Evolutionary conservation across 2,797 vertebrate species (phyloP).

Genomic region (Momotus momota): DNA sequence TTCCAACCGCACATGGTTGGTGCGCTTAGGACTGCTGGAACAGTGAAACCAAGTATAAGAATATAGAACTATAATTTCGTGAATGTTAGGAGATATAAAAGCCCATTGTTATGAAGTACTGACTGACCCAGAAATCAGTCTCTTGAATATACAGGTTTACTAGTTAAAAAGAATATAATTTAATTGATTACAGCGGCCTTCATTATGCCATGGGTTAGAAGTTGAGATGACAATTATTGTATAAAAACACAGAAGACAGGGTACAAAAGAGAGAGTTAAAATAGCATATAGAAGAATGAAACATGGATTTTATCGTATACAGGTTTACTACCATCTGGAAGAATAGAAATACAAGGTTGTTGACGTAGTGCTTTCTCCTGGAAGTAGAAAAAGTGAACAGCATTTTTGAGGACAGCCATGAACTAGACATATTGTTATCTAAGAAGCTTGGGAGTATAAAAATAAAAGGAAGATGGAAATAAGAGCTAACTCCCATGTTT

Average conservation of each 20-base stretch:
- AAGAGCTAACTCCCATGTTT: not conserved
- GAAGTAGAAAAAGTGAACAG: not conserved
- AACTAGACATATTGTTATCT: not conserved
- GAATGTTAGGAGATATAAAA: not conserved
- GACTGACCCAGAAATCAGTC: not conserved
- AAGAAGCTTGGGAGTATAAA: not conserved
- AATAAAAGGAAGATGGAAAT: not conserved
- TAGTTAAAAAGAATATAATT: not conserved
- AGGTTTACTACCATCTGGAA: not conserved
- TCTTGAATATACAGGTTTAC: not conserved
- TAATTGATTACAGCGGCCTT: not conserved
- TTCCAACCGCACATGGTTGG: constrained; percentile 52
- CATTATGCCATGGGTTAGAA: not conserved
- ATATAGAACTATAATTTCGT: constrained; percentile 8
- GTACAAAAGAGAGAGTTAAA: not conserved
- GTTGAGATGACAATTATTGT: not conserved
- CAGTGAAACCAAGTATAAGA: constrained; percentile 29
- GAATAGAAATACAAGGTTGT: not conserved
- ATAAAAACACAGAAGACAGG: not conserved
- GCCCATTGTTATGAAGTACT: not conserved
- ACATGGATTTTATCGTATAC: not conserved
- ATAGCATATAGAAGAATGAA: not conserved
- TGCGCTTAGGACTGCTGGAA: constrained; percentile 12
- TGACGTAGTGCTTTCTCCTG: not conserved
- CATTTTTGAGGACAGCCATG: not conserved